Conservation (phyloP, 2,888 invertebrate genomes). For the Xestia rhomboidea region DNA sequence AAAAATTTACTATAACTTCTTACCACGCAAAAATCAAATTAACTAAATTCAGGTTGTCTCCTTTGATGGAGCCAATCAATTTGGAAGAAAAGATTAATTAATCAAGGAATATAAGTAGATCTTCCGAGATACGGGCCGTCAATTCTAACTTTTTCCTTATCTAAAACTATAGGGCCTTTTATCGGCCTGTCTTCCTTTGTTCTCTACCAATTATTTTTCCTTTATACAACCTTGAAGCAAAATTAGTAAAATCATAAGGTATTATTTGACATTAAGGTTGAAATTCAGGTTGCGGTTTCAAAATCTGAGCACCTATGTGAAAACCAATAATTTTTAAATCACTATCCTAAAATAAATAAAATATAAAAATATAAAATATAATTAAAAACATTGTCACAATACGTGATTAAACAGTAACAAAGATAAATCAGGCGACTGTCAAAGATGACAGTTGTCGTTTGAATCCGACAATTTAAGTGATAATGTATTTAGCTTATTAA, state of each 20-base stretch:
- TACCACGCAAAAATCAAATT: constrained; percentile 11
- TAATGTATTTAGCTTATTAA: background rate
- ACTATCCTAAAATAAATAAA: background rate
- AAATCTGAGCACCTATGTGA: background rate
- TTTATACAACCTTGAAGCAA: background rate
- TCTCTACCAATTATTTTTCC: constrained; percentile 30
- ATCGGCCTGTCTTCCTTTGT: constrained; percentile 21
- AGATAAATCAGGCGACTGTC: background rate
- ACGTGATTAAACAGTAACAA: background rate
- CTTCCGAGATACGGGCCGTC: constrained; percentile 31
- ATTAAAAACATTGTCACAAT: no score
- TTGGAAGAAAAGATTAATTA: constrained; percentile 52
- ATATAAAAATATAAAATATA: no score
- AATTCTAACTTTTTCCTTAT: constrained; percentile 59
- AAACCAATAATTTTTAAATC: background rate
- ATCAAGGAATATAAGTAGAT: constrained; percentile 47
- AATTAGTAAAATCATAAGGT: background rate
- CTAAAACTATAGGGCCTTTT: constrained; percentile 49
- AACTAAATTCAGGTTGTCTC: constrained; percentile 34
- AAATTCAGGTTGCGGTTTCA: background rate
- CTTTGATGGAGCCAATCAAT: constrained; percentile 50
- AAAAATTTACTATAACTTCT: background rate
- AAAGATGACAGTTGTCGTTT: background rate
- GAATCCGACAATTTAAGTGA: background rate
- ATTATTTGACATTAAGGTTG: background rate